A percentile compares a stretch with the other conserved stretches of the same genome.
Evolutionary conservation across 2,113 vertebrate species (phyloP).

Genomic region (Hemiprocne comata): DNA sequence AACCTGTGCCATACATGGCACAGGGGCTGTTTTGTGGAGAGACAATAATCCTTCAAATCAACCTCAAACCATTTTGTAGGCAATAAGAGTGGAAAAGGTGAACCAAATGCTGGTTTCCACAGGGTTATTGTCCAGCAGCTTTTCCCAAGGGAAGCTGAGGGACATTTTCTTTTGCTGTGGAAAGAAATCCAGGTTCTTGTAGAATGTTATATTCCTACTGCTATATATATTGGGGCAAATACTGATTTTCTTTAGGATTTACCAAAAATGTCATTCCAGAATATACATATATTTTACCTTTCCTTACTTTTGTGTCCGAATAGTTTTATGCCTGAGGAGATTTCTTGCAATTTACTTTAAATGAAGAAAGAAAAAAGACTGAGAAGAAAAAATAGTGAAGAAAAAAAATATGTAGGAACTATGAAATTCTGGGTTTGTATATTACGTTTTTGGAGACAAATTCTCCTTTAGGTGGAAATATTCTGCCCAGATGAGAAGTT

Average conservation of each 20-base stretch:
- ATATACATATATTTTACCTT: not conserved
- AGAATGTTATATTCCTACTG: not conserved
- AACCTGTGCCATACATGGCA: not conserved
- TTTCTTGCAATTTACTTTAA: not conserved
- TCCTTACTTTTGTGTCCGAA: not conserved
- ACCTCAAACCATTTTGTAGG: not conserved
- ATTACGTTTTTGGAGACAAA: not conserved
- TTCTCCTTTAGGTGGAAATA: not conserved
- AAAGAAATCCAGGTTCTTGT: not conserved
- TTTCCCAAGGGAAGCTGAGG: not conserved
- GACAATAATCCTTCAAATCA: not conserved
- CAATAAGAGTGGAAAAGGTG: not conserved
- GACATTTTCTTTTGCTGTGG: not conserved
- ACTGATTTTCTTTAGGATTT: not conserved
- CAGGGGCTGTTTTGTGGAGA: not conserved
- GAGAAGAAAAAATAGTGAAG: not conserved
- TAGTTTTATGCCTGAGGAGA: not conserved
- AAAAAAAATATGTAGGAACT: not conserved
- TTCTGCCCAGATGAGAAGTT: not conserved
- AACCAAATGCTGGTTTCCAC: not conserved
- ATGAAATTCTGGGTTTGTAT: not conserved
- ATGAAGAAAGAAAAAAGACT: not conserved
- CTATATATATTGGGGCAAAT: not conserved
- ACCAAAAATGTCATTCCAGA: not conserved
- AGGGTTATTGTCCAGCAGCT: not conserved